These are phyloP conservation scores for Galeruca laticollis DNA, from an alignment of 2,888 invertebrate species.

Conservation along the genomic window DNA sequence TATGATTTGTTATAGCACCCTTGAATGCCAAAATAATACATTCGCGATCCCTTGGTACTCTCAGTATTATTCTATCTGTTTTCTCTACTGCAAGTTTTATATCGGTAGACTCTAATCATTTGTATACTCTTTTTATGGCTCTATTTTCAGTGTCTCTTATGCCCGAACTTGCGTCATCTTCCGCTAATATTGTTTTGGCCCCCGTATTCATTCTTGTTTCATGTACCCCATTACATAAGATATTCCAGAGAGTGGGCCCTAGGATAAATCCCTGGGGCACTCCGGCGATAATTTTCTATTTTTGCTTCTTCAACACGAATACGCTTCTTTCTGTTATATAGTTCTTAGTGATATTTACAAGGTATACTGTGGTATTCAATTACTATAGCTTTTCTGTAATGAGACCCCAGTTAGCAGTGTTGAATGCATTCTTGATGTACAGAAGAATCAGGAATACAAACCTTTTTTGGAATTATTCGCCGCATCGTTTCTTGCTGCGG, in stretches of 20 bases:
- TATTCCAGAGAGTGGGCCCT: constrained; percentile 3
- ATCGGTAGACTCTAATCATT: too few species aligned
- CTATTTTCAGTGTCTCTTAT: neutral
- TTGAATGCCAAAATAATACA: neutral
- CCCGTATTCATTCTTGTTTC: neutral
- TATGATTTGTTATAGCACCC: neutral
- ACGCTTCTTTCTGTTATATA: constrained; percentile 18
- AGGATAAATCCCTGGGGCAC: constrained; percentile 13
- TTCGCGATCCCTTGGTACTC: constrained; percentile 4
- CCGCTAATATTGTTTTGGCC: neutral
- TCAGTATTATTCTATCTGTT: constrained; percentile 23
- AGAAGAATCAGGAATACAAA: constrained; percentile 12
- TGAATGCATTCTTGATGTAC: constrained; percentile 32
- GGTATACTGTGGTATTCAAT: constrained; percentile 13
- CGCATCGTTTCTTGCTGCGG: neutral
- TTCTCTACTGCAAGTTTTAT: constrained; percentile 25
- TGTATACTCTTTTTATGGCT: neutral
- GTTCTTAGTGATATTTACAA: constrained; percentile 9
- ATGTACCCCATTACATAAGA: neutral
- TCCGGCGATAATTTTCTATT: constrained; percentile 5
- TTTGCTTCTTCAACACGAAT: neutral
- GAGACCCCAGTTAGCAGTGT: constrained; percentile 22
- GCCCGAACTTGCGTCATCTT: neutral
- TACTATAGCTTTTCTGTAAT: constrained; percentile 7
- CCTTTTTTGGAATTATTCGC: neutral